Conservation (phyloP, 2,113 vertebrate species). For the Oryzias melastigma region DNA sequence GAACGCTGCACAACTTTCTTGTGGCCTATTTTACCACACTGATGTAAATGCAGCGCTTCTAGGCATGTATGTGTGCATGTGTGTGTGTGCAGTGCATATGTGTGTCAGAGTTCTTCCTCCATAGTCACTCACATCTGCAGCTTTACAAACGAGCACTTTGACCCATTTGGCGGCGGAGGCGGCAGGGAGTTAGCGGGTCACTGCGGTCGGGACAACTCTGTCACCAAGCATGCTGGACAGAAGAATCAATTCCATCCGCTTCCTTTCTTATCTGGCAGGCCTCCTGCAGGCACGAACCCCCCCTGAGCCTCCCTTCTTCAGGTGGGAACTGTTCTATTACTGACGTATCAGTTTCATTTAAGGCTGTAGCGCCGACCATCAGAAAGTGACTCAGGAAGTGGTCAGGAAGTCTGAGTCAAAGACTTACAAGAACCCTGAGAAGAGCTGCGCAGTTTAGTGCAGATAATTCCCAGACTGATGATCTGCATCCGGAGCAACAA, state of each 20-base stretch:
- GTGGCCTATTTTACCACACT: conserved; percentile 45
- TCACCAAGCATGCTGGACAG: conserved; percentile 45
- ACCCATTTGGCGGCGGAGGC: conserved; percentile 58
- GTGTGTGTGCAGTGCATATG: neutral
- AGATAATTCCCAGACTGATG: too few species aligned
- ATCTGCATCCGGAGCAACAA: too few species aligned
- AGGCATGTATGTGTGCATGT: conserved; percentile 1
- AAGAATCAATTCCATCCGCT: conserved; percentile 31
- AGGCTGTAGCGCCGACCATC: neutral
- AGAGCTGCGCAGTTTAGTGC: too few species aligned
- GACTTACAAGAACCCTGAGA: neutral
- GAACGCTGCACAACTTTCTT: conserved; percentile 40
- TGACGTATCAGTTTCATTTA: neutral
- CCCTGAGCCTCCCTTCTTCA: conserved; percentile 14
- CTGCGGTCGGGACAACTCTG: conserved; percentile 50
- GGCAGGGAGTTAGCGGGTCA: conserved; percentile 44
- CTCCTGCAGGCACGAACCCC: conserved; percentile 8
- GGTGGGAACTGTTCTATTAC: neutral
- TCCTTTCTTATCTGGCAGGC: conserved; percentile 21
- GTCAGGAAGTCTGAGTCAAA: neutral
- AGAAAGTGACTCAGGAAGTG: too few species aligned
- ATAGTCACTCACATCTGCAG: neutral
- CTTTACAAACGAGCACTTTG: conserved; percentile 19
- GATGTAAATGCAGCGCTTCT: conserved; percentile 16
- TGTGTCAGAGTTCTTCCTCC: conserved; percentile 9